These are phyloP conservation scores for Gulo gulo DNA, from an alignment of 2,113 vertebrate species.

Conservation along the genomic window DNA sequence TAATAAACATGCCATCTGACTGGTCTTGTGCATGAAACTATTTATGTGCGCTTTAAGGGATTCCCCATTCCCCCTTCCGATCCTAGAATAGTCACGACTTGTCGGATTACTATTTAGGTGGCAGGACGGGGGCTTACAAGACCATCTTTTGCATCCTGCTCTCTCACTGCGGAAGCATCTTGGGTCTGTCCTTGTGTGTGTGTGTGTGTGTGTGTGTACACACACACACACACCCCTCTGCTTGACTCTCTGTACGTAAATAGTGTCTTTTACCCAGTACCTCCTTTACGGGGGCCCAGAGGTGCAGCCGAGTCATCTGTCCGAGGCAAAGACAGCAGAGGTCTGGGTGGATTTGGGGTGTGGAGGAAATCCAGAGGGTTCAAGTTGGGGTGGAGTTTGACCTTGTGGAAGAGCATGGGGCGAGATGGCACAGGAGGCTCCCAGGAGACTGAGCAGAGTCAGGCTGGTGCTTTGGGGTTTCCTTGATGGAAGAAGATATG, in stretches of 20 bases:
- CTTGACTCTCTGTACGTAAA: too few species aligned
- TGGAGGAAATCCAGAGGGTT: neutral
- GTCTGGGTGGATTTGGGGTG: neutral
- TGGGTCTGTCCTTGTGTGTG: accelerated
- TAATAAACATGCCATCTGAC: neutral
- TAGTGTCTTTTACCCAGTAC: accelerated
- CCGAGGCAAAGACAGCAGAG: neutral
- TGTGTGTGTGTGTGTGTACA: too few species aligned
- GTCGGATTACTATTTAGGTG: neutral
- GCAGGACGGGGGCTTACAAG: neutral
- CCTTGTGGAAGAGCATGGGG: neutral
- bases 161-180: neutral
- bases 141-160: neutral
- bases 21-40: neutral
- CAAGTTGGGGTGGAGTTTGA: neutral
- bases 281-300: neutral
- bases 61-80: neutral
- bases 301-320: neutral
- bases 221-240: too few species aligned
- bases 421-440: too few species aligned
- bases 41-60: neutral
- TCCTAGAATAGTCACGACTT: neutral
- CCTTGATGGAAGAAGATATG: accelerated
- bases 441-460: neutral
- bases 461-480: neutral